Evolutionary conservation across 92 coral and sea anemone species (phyloP), one percentile per base, ranked within the genome.

Genomic region (Meandrina meandrites): DNA sequence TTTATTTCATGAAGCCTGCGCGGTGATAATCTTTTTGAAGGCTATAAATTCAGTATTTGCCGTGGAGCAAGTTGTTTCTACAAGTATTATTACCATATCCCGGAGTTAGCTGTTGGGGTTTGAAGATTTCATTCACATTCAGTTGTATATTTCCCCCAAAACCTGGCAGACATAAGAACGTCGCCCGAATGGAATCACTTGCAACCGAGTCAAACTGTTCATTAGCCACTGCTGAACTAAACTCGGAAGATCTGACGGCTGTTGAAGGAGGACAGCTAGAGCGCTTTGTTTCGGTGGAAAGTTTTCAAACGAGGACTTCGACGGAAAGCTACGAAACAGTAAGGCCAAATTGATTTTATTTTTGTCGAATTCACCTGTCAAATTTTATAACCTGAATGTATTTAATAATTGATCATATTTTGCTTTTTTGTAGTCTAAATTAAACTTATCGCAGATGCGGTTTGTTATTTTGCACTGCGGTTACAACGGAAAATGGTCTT

Each of bases 291-390:
- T 77, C 81, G 34, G 64, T 77, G 60, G 81, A 77, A 13, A 77
- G 81, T 77, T 47, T 77, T 77, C 81, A 51, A 45, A 77, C 81
- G 60, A 28, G 64, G 42, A 45, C 81, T 27, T 77, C 81, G 81
- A 53, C 64, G n/a, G 58, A 47, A 73, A 73, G 50, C 51, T 73
- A 37, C 30, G 77, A 73, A 37, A 73, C 77, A 73, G 77, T 73
- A 73, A 73, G 77, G 11, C 4, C 13, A 22, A 18, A 16, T 71
- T 71, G 10, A 10, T 34, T 73, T 18, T 37, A 17, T 73, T 73
- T 13, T 73, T 36, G 4, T 73, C n/a, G 27, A 24, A 73, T 13
- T 73, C 77, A 73, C 51, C 77, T 37, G 77, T 34, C 77, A 37
- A 40, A 19, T 73, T 73, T 36, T 21, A 73, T 37, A 36, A 19